These are phyloP conservation scores for Drosophila sproati DNA, from an alignment of 1,140 invertebrate species.

Conservation along the genomic window DNA sequence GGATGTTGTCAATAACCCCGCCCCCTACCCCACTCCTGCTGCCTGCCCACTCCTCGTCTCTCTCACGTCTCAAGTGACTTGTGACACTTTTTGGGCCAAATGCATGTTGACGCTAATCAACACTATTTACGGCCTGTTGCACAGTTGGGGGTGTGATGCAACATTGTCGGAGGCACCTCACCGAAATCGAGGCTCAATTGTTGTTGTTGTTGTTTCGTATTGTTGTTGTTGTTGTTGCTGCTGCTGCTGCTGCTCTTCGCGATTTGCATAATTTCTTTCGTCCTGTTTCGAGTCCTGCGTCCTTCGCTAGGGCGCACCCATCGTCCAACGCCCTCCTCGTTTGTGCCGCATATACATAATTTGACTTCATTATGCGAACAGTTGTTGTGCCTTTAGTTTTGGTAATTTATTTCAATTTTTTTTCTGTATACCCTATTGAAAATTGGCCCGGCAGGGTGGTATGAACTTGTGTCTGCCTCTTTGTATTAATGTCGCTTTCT, in stretches of 20 bases:
- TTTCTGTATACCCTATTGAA: not conserved
- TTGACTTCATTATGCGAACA: slow-evolving; percentile 84
- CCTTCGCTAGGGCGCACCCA: slow-evolving; percentile 46
- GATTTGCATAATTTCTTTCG: slow-evolving; percentile 72
- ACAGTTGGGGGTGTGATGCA: slow-evolving; percentile 33
- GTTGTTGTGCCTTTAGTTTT: slow-evolving; percentile 84
- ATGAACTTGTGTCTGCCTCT: too few species aligned
- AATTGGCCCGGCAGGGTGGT: too few species aligned
- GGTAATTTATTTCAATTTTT: slow-evolving; percentile 84
- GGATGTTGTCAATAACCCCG: slow-evolving; percentile 18
- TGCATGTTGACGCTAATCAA: slow-evolving; percentile 77
- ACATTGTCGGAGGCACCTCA: not conserved
- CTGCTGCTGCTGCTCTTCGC: slow-evolving; percentile 14
- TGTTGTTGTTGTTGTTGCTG: not conserved
- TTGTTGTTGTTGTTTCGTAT: not conserved
- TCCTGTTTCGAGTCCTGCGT: not conserved
- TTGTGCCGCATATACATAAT: slow-evolving; percentile 62
- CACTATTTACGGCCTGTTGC: slow-evolving; percentile 61
- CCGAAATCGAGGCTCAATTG: slow-evolving; percentile 31
- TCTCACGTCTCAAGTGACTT: slow-evolving; percentile 27
- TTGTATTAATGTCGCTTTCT: not conserved
- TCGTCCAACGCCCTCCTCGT: slow-evolving; percentile 64
- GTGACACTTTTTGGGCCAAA: slow-evolving; percentile 53
- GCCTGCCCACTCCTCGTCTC: not conserved
- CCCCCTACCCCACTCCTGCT: not conserved